These are phyloP conservation scores for Synergus umbraculus DNA, from an alignment of 2,888 invertebrate species.

Conservation along the genomic window DNA sequence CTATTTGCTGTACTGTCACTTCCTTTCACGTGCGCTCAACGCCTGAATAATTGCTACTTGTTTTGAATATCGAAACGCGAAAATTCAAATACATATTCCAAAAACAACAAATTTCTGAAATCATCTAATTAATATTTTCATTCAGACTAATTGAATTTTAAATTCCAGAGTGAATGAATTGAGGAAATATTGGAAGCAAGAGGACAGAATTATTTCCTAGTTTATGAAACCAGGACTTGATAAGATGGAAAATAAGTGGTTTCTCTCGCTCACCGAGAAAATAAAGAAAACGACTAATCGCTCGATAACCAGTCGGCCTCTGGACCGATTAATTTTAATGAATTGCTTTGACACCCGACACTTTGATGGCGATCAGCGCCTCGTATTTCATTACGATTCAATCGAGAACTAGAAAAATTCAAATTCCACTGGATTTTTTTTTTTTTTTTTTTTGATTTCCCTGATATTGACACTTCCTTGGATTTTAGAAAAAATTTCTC, in stretches of 20 bases:
- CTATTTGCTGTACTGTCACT: constrained; percentile 15
- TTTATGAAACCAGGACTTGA: background rate
- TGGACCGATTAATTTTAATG: constrained; percentile 69
- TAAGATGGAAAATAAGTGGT: constrained; percentile 2
- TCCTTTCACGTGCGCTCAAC: constrained; percentile 33
- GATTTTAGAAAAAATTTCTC: too few relatives aligned
- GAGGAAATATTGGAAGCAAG: background rate
- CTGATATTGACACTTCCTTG: too few relatives aligned
- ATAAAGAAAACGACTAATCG: constrained; percentile 55
- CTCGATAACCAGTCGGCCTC: constrained; percentile 62
- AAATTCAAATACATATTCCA: background rate
- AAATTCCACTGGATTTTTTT: background rate
- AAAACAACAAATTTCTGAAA: too few relatives aligned
- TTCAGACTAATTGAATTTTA: too few relatives aligned
- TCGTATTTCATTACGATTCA: constrained; percentile 12
- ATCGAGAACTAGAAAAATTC: background rate
- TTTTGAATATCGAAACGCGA: background rate
- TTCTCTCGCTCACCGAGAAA: background rate
- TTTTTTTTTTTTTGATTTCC: too few relatives aligned
- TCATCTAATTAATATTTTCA: too few relatives aligned
- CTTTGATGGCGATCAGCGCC: background rate
- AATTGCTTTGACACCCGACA: constrained; percentile 64
- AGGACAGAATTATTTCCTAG: background rate
- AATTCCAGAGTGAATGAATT: background rate
- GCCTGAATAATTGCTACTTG: background rate